Percentiles rank a stretch among this genome's conserved stretches.
These are phyloP conservation scores for Standfussiana lucernea DNA, from an alignment of 2,888 invertebrate species.

Conservation along the genomic window DNA sequence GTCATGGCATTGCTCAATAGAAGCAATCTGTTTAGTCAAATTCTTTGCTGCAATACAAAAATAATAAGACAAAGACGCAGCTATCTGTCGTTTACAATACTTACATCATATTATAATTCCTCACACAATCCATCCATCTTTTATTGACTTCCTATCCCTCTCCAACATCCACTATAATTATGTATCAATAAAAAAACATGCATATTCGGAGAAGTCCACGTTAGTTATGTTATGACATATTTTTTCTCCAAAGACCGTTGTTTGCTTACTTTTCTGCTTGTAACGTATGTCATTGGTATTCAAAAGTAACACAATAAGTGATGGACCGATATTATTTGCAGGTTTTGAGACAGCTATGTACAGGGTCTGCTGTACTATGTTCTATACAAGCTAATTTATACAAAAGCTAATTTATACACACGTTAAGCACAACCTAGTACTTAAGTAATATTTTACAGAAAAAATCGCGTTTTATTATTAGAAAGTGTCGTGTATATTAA, in stretches of 20 bases:
- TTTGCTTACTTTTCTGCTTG: not conserved
- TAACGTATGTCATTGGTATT: too few relatives aligned
- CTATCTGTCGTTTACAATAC: too few relatives aligned
- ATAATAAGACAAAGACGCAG: too few relatives aligned
- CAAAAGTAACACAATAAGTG: not conserved
- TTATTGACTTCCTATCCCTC: not conserved
- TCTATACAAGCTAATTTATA: not conserved
- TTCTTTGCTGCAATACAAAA: too few relatives aligned
- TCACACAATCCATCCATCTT: not conserved
- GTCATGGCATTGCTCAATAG: too few relatives aligned
- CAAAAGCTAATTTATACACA: not conserved
- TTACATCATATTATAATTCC: not conserved
- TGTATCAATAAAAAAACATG: not conserved
- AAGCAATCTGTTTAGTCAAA: too few relatives aligned
- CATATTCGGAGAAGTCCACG: not conserved
- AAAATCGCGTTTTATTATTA: conserved; percentile 25
- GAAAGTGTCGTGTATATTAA: conserved; percentile 40
- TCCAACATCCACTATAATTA: not conserved
- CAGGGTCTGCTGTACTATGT: not conserved
- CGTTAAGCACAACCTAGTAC: not conserved
- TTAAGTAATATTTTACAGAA: conserved; percentile 5
- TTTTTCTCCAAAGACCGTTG: not conserved
- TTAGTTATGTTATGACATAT: not conserved
- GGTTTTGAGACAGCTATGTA: not conserved
- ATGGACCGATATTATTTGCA: not conserved